Evolutionary conservation across 2,888 invertebrate species (phyloP).

Genomic region (Thymelicus sylvestris): DNA sequence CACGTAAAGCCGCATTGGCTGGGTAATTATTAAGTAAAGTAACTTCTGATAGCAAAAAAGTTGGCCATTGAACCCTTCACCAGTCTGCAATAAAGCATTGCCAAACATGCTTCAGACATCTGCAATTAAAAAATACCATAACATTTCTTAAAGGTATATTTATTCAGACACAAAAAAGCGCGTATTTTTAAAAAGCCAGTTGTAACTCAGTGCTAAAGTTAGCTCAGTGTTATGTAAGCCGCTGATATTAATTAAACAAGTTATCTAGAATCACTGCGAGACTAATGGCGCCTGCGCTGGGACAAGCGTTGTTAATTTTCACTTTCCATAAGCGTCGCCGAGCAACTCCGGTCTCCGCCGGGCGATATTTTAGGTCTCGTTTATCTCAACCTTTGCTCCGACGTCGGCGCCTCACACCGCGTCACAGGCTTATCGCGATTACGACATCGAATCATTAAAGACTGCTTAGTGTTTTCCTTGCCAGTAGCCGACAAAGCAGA

Average conservation of each 20-base stretch:
- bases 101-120: too few relatives aligned
- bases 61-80: too few relatives aligned
- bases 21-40: too few relatives aligned
- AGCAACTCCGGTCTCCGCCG: constrained; percentile 45
- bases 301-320: constrained; percentile 56
- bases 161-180: too few relatives aligned
- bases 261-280: constrained; percentile 36
- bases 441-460: not conserved
- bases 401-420: not conserved
- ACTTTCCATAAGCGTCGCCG: constrained; percentile 60
- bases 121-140: too few relatives aligned
- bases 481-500: too few relatives aligned
- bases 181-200: not conserved
- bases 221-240: constrained; percentile 12
- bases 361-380: constrained; percentile 18
- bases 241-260: constrained; percentile 24
- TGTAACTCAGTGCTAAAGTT: constrained; percentile 8
- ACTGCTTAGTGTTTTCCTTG: not conserved
- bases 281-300: constrained; percentile 34
- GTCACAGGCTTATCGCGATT: not conserved
- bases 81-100: too few relatives aligned
- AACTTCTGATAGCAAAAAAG: too few relatives aligned
- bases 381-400: constrained; percentile 4
- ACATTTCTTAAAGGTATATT: too few relatives aligned
- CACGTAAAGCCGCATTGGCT: too few relatives aligned